Conservation (phyloP, 2,797 vertebrate species). For the Girardinus metallicus region DNA sequence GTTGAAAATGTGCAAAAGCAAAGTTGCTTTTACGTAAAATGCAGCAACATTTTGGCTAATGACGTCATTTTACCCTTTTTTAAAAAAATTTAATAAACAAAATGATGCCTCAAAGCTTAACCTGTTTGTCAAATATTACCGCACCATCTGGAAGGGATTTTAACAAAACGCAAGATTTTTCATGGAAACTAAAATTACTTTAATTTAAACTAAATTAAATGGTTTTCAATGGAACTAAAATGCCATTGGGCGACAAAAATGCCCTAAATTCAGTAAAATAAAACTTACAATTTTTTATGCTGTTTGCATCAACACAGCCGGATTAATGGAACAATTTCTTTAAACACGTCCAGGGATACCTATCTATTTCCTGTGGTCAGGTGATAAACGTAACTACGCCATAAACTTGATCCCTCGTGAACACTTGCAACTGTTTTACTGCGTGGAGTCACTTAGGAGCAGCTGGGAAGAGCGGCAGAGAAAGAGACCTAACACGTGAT, state of each 20-base stretch:
- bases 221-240: neutral
- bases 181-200: neutral
- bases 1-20: neutral
- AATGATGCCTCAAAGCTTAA: neutral
- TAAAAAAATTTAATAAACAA: neutral
- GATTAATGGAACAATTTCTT: neutral
- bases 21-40: neutral
- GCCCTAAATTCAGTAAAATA: neutral
- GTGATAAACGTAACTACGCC: neutral
- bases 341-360: neutral
- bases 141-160: neutral
- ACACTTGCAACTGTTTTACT: slow-evolving; percentile 23
- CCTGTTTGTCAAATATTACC: neutral
- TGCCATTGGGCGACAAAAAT: neutral
- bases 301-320: neutral
- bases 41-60: neutral
- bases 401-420: slow-evolving; percentile 8
- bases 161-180: neutral
- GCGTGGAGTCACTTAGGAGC: slow-evolving; percentile 35
- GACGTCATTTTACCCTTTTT: neutral
- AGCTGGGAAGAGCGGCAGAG: slow-evolving; percentile 10
- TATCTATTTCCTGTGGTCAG: neutral
- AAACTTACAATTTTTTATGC: neutral
- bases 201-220: neutral
- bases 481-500: slow-evolving; percentile 64